phyloP scores from a whole-genome alignment of 1,140 invertebrate species.

The Pseudachorutes palmiensis region DNA sequence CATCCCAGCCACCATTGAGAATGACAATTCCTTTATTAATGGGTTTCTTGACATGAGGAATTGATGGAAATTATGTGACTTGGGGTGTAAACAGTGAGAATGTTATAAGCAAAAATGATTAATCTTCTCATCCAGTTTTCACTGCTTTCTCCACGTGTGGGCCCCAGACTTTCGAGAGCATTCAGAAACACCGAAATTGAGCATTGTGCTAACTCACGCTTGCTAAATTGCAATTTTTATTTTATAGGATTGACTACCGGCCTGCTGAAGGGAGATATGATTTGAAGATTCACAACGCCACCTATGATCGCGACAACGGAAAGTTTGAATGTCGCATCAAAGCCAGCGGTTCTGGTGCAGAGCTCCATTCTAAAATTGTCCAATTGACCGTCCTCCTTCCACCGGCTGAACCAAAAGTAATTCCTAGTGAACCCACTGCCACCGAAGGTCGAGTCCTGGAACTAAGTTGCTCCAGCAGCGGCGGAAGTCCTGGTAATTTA shows the following conservation, averaged over 20 bases:
- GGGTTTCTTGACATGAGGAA: not conserved
- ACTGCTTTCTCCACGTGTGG: too few species aligned
- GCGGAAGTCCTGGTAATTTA: constrained; percentile 82
- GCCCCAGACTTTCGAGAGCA: too few species aligned
- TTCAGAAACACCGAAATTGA: too few species aligned
- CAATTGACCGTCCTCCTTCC: constrained; percentile 74
- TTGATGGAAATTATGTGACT: not conserved
- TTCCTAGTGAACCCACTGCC: constrained; percentile 50
- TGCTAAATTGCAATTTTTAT: not conserved
- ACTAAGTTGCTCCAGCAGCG: constrained; percentile 69
- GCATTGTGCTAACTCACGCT: too few species aligned
- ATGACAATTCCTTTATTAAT: constrained; percentile 2
- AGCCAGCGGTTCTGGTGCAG: constrained; percentile 67
- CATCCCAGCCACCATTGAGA: not conserved
- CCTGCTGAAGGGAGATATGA: constrained; percentile 76
- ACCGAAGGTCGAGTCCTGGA: constrained; percentile 48
- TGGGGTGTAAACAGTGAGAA: not conserved
- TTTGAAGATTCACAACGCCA: constrained; percentile 72
- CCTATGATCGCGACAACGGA: constrained; percentile 75
- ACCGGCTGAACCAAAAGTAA: constrained; percentile 67
- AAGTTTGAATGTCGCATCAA: constrained; percentile 83
- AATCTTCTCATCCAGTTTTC: too few species aligned
- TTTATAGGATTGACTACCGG: constrained; percentile 60
- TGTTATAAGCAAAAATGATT: too few species aligned
- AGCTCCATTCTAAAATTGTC: constrained; percentile 72